These are phyloP conservation scores for Pterocles orientalis DNA, from an alignment of 2,113 vertebrate genomes.

Conservation along the genomic window DNA sequence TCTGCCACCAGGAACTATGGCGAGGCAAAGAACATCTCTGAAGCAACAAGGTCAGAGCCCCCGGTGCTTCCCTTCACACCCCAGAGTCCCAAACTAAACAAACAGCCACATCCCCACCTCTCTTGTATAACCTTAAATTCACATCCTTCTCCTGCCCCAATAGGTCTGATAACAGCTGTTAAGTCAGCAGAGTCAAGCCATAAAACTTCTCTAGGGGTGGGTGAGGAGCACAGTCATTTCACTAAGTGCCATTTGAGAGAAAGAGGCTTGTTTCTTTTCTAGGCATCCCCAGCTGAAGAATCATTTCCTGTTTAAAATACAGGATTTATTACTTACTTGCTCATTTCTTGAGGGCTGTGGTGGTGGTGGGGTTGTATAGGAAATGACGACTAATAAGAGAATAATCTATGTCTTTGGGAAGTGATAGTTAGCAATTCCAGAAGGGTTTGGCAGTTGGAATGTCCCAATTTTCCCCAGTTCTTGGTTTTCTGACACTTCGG, in stretches of 20 bases:
- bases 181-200: not conserved
- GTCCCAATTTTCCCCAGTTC: not conserved
- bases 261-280: not conserved
- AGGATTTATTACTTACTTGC: slow-evolving; percentile 6
- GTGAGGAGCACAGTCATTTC: not conserved
- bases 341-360: not conserved
- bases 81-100: not conserved
- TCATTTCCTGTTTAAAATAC: slow-evolving; percentile 38
- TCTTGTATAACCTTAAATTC: not conserved
- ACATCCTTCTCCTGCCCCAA: not conserved
- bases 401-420: not conserved
- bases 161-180: not conserved
- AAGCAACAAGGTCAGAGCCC: not conserved
- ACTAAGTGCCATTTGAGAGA: not conserved
- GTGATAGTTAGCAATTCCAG: not conserved
- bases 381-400: not conserved
- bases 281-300: not conserved
- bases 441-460: not conserved
- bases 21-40: not conserved
- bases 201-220: not conserved
- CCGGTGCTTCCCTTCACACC: slow-evolving; percentile 1
- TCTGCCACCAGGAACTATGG: not conserved
- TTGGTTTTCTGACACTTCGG: not conserved
- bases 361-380: not conserved
- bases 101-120: not conserved